Evolutionary conservation across 2,797 vertebrate species (phyloP), one percentile per base, ranked within the genome.

Genomic region (Alca torda): DNA sequence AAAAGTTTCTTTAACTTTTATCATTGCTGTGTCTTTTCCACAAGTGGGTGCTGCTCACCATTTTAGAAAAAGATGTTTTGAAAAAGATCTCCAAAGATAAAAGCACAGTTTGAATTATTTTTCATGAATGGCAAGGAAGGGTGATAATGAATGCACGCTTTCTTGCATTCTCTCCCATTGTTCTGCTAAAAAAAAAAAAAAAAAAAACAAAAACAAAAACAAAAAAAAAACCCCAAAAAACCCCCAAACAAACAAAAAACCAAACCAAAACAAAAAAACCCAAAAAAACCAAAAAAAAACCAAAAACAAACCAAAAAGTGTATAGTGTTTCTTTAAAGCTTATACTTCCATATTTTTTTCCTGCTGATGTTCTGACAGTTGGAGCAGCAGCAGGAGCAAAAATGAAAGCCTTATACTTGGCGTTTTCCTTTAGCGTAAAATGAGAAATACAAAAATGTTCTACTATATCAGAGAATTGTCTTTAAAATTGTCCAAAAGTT

Each of bases 331-430:
- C 35, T 77, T 80, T 80, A 74, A 90, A 69, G 8, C 13, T 74
- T 67, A 1, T 67, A 33, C 10, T 46, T 82, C 16, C 51, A 11
- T 61, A 21, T 69, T 69, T 91, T 13, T 75, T 80, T 94, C 51
- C 61, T 56, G 6, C 35, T 76, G 64, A 33, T 64, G 59, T 30
- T 77, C 14, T 84, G 77, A 88, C 73, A 91, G 60, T 87, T 85
- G 85, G 60, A 91, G 39, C 26, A 91, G 35, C 85, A 95, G 75
- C 68, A 90, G 75, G 72, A 88, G 20, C 18, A 86, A 92, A 91
- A 92, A 45, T 51, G 50, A 89, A 90, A 90, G 60, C 26, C 5
- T 1, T 76, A 37, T 86, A 83, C 70, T 84, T 90, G 69, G 23
- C 37, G 59, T 63, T 88, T 86, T 70, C 14, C 28, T 75, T 61